Conservation (phyloP, 2,888 invertebrate species). For the Sipha maydis region DNA sequence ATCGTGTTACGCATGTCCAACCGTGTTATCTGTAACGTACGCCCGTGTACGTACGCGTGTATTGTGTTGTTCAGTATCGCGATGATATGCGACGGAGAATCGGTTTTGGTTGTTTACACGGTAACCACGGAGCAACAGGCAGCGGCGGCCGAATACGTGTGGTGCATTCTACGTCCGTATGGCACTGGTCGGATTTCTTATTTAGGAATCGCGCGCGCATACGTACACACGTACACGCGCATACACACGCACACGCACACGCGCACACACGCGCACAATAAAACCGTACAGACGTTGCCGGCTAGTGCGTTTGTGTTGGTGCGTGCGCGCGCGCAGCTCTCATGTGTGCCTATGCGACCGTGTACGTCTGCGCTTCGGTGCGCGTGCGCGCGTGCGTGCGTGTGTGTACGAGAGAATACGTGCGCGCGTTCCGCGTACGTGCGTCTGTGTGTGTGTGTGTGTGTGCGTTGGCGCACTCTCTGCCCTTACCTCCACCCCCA, state of each 20-base stretch:
- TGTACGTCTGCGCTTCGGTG: neutral
- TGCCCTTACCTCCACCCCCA: constrained; percentile 11
- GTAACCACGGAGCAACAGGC: constrained; percentile 50
- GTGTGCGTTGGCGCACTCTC: neutral
- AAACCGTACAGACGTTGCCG: no score
- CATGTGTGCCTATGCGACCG: neutral
- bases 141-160: constrained; percentile 53
- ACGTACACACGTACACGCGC: neutral
- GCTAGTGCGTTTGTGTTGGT: no score
- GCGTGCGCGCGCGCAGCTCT: neutral
- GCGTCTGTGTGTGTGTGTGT: constrained; percentile 11
- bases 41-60: neutral
- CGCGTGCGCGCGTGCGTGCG: neutral
- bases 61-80: neutral
- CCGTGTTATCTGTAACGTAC: no score
- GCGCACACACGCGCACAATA: no score
- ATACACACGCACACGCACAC: no score
- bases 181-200: constrained; percentile 61
- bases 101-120: constrained; percentile 47
- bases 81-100: neutral
- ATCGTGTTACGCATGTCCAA: no score
- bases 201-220: constrained; percentile 60
- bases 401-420: constrained; percentile 18
- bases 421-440: constrained; percentile 1
- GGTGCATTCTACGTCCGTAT: constrained; percentile 62